Base-by-base conservation (phyloP, 1,140 invertebrate species). In the Druon quercuslanigerum region DNA sequence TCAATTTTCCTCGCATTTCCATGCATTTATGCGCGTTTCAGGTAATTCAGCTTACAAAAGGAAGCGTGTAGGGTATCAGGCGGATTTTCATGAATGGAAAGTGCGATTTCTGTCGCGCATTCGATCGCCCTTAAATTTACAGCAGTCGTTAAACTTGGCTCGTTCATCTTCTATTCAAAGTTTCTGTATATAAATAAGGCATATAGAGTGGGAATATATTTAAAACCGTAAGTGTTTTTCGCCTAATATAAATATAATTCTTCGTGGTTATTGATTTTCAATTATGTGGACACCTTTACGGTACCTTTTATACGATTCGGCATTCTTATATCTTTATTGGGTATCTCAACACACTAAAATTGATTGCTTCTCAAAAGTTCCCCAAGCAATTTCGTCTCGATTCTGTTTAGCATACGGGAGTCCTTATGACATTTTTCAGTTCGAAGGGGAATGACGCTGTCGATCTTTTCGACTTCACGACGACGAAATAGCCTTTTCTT, bases 401-500 rank as follows among this genome's bases (percentile, higher is more conserved):
- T 60, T 66, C 60, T 66, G 60, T 66, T 66, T 66, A 66, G 60
- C 60, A 66, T 66, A 66, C 60, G 20, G 60, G 33, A 66, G 60
- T 66, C 60, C 60, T 66, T 66, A 66, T 66, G 60, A 66, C 60
- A 66, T 66, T 66, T 66, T 66, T 66, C 60, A 25, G 25, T 6
- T 66, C 60, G 14, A 66, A 40, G 20, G 60, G 60, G 60, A 46
- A 66, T 46, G 60, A 66, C 33, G 52, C 51, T 54, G 72, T 54
- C 50, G 33, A 52, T 73, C 70, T 74, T 60, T 66, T 72, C 73
- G 70, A 33, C 60, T 66, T 74, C 60, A 72, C 71, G 33, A 16
- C 56, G 40, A 46, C 40, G 40, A 46, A 46, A 46, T 46, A 8
- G 40, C 9, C 9, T 46, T 50, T 33, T 51, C 60, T 76, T 73